Base-by-base conservation (phyloP, 2,113 vertebrate genomes). In the Eublepharis macularius region DNA sequence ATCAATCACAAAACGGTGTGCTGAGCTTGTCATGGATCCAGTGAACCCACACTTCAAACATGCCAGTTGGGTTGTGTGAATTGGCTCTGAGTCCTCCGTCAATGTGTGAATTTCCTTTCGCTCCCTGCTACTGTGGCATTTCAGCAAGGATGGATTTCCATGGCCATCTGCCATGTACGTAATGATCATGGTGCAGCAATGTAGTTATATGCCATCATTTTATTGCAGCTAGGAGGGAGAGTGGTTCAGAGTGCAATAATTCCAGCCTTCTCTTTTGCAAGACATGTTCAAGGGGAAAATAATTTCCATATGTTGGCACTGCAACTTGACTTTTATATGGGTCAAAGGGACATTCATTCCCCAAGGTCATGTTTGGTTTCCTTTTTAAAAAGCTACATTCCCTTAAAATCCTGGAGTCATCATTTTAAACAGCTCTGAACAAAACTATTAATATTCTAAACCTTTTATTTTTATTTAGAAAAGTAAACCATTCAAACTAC, bases 261-360 rank as follows among this genome's bases (percentile, higher is more conserved):
- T 90, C 78, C 92, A 94, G 90, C 83, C 17, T 0, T 87, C 87
- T 90, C 88, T 92, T 92, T 87, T 85, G 90, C 84, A 90, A 93
- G 92, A 90, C 91, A 88, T 4, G 68, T 89, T 94, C 85, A 92
- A 90, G 89, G 89, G 63, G 84, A 94, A 92, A 94, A 93, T 88
- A 92, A 94, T 94, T 94, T 92, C 94, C 93, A 93, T 94, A 87
- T 93, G 92, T 89, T 90, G 89, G 84, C 85, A 91, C 81, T 70
- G 81, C 86, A 89, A 85, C 86, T 90, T 88, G 82, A 82, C 87
- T 93, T 94, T 94, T 93, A 94, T 86, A 90, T 87, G 65, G 92
- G 88, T 92, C 91, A 90, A 76, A 88, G 74, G 49, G 92, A 84
- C 88, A 81, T 91, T 90, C 91, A 76, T 87, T 88, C 89, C 91